Conservation (phyloP, 1,140 invertebrate species). For the Papilio dardanus region DNA sequence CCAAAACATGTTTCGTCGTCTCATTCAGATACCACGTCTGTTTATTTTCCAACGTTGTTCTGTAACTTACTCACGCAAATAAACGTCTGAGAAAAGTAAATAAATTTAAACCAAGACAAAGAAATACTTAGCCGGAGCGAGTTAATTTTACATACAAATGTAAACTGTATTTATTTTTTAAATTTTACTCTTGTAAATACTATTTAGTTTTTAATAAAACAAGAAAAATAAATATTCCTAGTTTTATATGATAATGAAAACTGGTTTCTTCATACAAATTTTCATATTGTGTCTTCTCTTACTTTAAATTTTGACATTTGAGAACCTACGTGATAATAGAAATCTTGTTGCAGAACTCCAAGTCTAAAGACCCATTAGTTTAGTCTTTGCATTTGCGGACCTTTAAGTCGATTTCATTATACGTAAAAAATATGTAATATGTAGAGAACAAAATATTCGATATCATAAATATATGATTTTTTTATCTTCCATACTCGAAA, state of each 20-base stretch:
- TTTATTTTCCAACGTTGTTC: slow-evolving; percentile 29
- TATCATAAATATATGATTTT: slow-evolving; percentile 8
- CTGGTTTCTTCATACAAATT: no score
- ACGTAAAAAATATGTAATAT: no score
- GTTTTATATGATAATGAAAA: no score
- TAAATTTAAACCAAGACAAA: slow-evolving; percentile 30
- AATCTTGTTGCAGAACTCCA: no score
- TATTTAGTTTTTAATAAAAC: neutral
- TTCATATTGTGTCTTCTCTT: no score
- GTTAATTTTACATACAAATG: slow-evolving; percentile 19
- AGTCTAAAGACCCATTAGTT: no score
- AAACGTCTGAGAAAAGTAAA: slow-evolving; percentile 26
- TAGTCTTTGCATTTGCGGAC: no score
- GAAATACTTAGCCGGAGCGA: slow-evolving; percentile 25
- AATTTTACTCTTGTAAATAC: neutral
- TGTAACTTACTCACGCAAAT: slow-evolving; percentile 25
- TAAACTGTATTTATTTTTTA: neutral
- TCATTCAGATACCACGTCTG: slow-evolving; percentile 29
- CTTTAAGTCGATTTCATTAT: no score
- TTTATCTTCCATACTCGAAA: slow-evolving; percentile 56
- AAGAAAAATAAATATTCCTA: no score
- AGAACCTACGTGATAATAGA: no score
- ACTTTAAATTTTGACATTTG: no score
- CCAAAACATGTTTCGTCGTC: slow-evolving; percentile 24
- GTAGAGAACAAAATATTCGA: neutral